Percentiles rank a stretch among this genome's conserved stretches.
Conservation (phyloP, 1,140 invertebrate species). For the Zaprionus davidi region DNA sequence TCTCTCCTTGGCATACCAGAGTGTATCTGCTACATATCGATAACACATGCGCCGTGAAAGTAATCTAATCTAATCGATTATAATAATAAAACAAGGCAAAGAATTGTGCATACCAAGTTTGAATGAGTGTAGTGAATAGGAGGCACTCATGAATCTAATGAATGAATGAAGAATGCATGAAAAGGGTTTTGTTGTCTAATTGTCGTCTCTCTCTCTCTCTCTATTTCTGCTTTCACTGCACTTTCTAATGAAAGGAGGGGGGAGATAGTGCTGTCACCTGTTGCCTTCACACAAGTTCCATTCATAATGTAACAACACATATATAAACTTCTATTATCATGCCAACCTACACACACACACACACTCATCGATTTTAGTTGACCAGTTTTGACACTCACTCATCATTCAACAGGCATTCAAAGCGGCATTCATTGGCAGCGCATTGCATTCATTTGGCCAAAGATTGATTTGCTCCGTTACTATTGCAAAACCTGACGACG, state of each 20-base stretch:
- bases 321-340: conserved; percentile 31
- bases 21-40: not conserved
- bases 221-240: conserved; percentile 68
- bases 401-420: conserved; percentile 20
- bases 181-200: conserved; percentile 78
- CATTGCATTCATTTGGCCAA: conserved; percentile 11
- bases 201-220: conserved; percentile 16
- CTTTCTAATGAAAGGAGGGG: conserved; percentile 60
- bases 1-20: not conserved
- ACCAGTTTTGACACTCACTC: conserved; percentile 33
- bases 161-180: conserved; percentile 34
- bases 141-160: conserved; percentile 1
- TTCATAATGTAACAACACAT: conserved; percentile 3
- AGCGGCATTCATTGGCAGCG: conserved; percentile 1
- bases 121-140: conserved; percentile 6
- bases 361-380: conserved; percentile 14
- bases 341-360: conserved; percentile 17
- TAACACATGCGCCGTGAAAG: conserved; percentile 18
- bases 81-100: conserved; percentile 6
- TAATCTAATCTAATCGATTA: conserved; percentile 30
- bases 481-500: conserved; percentile 37
- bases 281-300: conserved; percentile 23
- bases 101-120: not conserved
- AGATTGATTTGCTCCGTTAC: conserved; percentile 26
- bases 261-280: conserved; percentile 46